Base-by-base conservation (phyloP, 2,888 invertebrate genomes). In the Sesia apiformis region DNA sequence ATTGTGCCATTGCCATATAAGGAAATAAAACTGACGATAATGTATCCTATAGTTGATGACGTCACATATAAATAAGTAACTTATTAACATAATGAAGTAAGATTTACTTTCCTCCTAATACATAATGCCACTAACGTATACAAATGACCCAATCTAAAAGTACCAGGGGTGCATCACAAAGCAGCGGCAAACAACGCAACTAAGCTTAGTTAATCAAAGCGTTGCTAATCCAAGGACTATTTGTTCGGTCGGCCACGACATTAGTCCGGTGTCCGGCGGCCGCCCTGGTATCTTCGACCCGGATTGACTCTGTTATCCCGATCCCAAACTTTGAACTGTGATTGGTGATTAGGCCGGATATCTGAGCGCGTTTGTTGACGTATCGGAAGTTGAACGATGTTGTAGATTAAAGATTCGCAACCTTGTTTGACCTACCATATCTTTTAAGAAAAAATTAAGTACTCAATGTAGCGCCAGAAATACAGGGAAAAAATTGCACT, bases 161-260 rank as follows among this genome's bases (percentile, higher is more conserved):
- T 77, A 82, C 78, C 67, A 79, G 81, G 84, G 78, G 81, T 77
- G 81, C 81, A 85, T 84, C 83, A 79, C 75, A 73, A 77, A 83
- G 72, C 72, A 77, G 74, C 72, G 71, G 69, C 64, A 70, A 69
- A 76, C 68, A 62, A 63, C 63, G 59, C 72, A 74, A 74, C 72
- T 70, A 66, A 71, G 79, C 74, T 80, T 78, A 83, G 81, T 56
- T 60, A 58, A 60, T 60, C 57, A 58, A 57, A 54, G 55, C 54
- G 54, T 51, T 42, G 56, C 59, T 54, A 54, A 55, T 58, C 55
- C 58, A 40, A 41, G 53, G 54, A 53, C 58, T 56, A 57, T 60
- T 56, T 55, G 58, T 60, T 55, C 55, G 52, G 52, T 38, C 39
- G 50, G 51, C 60, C 58, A 51, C 58, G 52, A 57, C 58, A 60